Evolutionary conservation across 2,797 vertebrate genomes (phyloP), one percentile per base, ranked within the genome.

Genomic region (Lepus oiostolus): DNA sequence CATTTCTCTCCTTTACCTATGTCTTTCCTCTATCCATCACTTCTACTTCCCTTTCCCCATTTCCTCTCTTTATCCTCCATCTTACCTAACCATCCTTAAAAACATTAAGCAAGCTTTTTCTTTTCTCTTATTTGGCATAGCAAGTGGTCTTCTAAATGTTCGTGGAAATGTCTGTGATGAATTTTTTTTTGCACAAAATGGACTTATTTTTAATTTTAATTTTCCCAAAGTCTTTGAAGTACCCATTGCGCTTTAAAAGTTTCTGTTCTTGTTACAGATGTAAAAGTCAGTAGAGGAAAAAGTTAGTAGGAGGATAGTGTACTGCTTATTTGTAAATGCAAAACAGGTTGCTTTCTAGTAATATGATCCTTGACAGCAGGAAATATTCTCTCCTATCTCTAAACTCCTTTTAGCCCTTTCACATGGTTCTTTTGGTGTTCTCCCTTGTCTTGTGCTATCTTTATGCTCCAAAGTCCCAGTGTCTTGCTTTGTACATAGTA

Each of bases 241-340:
- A 47, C 8, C 42, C 42, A 47, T 47, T 47, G 42, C 42, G 42
- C 9, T 47, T 32, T 35, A 88, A 47, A n/a, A 47, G 28, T 75
- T 21, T 88, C 47, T 70, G 70, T 71, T 60, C n/a, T 89, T 93
- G 54, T 38, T 77, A 60, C 77, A 70, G 76, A 77, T 30, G 63
- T 54, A 63, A 38, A 80, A 63, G 54, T 58, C 19, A 58, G 14
- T 58, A 70, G 76, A 70, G 22, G 52, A 50, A 60, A 62, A 85
- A 42, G 19, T 86, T 71, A 52, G 58, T 63, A n/a, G 58, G 83
- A 5, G 30, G 19, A 38, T 65, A 58, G 26, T 63, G 11, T 63
- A 72, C 22, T 77, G 68, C 60, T 93, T 74, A 68, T 38, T 35
- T 77, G 3, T 24, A 52, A 83, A 70, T 52, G n/a, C 22, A 38